Evolutionary conservation across 2,888 invertebrate genomes (phyloP), one percentile per base, ranked within the genome.

Genomic region (Deilephila porcellus): DNA sequence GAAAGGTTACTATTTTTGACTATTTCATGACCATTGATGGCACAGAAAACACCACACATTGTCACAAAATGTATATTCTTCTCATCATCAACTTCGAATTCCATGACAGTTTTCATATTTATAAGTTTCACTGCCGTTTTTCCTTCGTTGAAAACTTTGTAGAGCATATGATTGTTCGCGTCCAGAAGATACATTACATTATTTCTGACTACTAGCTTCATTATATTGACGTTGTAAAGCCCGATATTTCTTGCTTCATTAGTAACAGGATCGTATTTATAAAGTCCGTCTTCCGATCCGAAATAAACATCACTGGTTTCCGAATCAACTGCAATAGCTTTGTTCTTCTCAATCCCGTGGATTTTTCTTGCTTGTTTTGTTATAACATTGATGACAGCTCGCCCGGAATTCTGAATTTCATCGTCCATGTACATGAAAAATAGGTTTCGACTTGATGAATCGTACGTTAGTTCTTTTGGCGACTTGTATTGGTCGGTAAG

Each of bases 371-470:
- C 72, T 74, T 88, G 77, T 81, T 92, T 93, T 0, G 92, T 93
- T 4, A 91, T 80, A 1, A 91, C 79, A 77, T 94, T 94, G 0
- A 93, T 78, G 60, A 77, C 86, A 5, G 91, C 93, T 37, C 94
- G 82, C 72, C 93, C 91, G 1, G 94, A 93, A 73, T 93, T 91
- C 76, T 91, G 88, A 75, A 91, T 73, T 4, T 75, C 74, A 64
- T 91, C 91, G 34, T 94, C 93, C 93, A 94, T 94, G 82, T 93
- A 92, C 90, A 92, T 92, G 76, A 94, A 94, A 75, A 86, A 93
- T 3, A 94, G 81, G 70, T 91, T 93, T 84, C 93, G 85, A 74
- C 88, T 92, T 0, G 90, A 83, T 0, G 93, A 93, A 75, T 94
- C 94, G 77, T 93, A 94, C 0, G 91, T 87, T 32, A 94, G 76